Evolutionary conservation across 2,113 vertebrate species (phyloP), one percentile per base, ranked within the genome.

Genomic region (Plotosus lineatus): DNA sequence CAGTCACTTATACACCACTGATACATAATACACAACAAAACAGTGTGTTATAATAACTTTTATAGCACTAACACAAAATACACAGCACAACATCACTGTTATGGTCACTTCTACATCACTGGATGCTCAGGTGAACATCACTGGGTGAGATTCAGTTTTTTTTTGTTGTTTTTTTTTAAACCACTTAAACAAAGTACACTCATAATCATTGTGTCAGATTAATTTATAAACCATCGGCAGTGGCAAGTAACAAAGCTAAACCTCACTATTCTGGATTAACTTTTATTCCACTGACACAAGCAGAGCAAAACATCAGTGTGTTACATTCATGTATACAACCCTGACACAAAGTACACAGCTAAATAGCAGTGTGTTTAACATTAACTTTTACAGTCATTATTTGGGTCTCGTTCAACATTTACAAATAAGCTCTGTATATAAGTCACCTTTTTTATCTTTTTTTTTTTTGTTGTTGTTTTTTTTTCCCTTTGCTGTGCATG

Each of bases 361-460:
- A 26, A 56, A 75, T 23, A 56, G 26, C 50, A 75, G 50, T 7
- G 33, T 40, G 50, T 56, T 40, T 42, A n/a, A 75, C 31, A 75
- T 75, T 23, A 75, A 75, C 72, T 74, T 53, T 74, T 53, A 74
- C 23, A 56, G 6, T 75, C 51, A 3, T 75, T 33, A 56, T 50
- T 11, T 3, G 50, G 0, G 72, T 36, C 31, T 50, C 23, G 72
- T 19, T 55, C 48, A 31, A 23, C 17, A 46, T 1, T 38, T n/a
- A 36, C 53, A 74, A 55, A 74, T 55, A 55, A n/a, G 72, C 33
- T 55, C 73, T 26, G 50, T 40, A 17, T 56, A 38, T 55, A 75
- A 56, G 56, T 40, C 48, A n/a, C 48, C 38, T 8, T 19, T 31
- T 55, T 38, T 55, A 1, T 74, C 2, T 12, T 23, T 44, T 14